These are phyloP conservation scores for Columba janthina DNA, from an alignment of 2,113 vertebrate species.

Conservation along the genomic window DNA sequence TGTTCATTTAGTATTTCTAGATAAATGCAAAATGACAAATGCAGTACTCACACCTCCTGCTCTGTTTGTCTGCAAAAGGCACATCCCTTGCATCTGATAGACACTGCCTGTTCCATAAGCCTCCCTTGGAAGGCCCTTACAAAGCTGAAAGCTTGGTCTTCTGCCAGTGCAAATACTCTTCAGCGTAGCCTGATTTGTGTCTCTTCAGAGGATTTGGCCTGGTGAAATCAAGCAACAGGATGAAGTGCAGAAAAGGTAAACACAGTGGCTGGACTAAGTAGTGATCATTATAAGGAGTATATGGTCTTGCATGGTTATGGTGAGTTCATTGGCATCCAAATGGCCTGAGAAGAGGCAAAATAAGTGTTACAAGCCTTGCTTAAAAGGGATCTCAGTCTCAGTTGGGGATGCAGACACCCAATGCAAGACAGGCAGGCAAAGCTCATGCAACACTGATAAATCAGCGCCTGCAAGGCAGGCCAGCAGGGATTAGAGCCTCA, in stretches of 20 bases:
- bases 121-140: not conserved
- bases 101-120: not conserved
- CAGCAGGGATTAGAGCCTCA: not conserved
- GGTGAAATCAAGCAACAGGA: not conserved
- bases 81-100: not conserved
- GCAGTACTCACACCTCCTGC: not conserved
- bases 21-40: not conserved
- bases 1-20: not conserved
- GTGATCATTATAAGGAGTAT: not conserved
- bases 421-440: not conserved
- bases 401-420: not conserved
- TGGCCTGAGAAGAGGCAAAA: not conserved
- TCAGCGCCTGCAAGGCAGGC: not conserved
- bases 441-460: not conserved
- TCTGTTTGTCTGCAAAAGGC: not conserved
- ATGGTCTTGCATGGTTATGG: not conserved
- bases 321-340: not conserved
- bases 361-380: not conserved
- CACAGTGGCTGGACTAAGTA: not conserved
- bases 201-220: not conserved
- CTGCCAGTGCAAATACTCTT: not conserved
- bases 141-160: not conserved
- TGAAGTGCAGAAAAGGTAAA: not conserved
- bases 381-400: not conserved
- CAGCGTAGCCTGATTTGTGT: not conserved